Conservation (phyloP, 2,113 vertebrate species). For the Trachemys scripta region DNA sequence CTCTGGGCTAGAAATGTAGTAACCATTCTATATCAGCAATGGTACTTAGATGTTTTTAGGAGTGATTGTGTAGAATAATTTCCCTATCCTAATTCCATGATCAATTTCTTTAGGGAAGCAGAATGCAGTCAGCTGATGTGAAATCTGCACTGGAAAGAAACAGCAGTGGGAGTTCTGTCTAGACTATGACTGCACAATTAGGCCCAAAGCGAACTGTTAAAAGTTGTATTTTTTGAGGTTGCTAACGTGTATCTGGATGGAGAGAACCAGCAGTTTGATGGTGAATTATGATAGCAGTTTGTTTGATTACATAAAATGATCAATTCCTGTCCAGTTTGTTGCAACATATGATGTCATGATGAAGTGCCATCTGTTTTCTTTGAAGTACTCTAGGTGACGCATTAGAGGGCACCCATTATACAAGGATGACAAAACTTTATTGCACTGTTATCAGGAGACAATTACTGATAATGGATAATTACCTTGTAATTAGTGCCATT, state of each 20-base stretch:
- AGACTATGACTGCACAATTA: not conserved
- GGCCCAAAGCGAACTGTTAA: not conserved
- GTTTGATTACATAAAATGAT: not conserved
- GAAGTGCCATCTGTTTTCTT: not conserved
- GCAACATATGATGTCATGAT: not conserved
- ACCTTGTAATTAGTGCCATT: not conserved
- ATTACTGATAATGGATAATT: not conserved
- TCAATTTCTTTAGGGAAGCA: not conserved
- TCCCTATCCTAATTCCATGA: not conserved
- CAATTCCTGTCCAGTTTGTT: not conserved
- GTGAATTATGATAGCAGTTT: not conserved
- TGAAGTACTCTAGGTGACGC: not conserved
- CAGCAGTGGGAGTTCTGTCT: not conserved
- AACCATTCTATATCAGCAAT: not conserved
- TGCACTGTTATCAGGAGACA: not conserved
- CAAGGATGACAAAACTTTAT: not conserved
- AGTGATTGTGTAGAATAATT: conserved; percentile 27
- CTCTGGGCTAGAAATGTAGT: not conserved
- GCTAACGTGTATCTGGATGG: not conserved
- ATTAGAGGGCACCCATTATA: not conserved
- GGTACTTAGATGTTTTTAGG: not conserved
- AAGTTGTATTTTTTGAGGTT: not conserved
- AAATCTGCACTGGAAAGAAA: not conserved
- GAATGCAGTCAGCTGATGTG: not conserved
- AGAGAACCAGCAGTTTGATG: not conserved